phyloP scores from a whole-genome alignment of 1,140 invertebrate genomes.

The Phenacoccus solenopsis region DNA sequence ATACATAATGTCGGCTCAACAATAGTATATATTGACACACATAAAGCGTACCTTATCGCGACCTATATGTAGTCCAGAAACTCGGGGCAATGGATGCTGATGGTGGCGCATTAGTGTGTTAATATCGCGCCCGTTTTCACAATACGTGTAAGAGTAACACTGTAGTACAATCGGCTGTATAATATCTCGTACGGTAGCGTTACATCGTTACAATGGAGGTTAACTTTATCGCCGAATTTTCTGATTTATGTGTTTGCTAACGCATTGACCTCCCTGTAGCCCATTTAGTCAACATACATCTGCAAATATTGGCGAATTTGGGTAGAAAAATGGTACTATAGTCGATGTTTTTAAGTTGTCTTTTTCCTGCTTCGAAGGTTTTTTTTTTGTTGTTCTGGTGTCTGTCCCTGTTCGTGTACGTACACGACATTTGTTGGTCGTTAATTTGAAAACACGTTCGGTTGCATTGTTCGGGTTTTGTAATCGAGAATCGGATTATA shows the following conservation, averaged over 20 bases:
- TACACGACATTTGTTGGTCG: background rate
- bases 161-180: background rate
- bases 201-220: background rate
- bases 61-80: background rate
- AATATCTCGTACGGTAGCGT: background rate
- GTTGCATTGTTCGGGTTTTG: background rate
- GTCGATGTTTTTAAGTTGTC: too few species aligned
- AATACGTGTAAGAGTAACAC: too few species aligned
- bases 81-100: background rate
- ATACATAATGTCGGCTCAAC: background rate
- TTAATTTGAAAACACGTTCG: background rate
- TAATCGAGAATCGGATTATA: slow-evolving; percentile 1
- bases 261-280: background rate
- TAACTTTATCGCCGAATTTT: background rate
- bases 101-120: background rate
- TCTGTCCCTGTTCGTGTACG: background rate
- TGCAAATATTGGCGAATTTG: background rate
- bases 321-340: too few species aligned
- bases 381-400: background rate
- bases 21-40: background rate
- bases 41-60: background rate
- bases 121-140: background rate
- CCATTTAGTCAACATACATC: background rate
- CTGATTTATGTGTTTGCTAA: background rate
- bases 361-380: too few species aligned